Evolutionary conservation across 2,888 invertebrate species (phyloP), one percentile per base, ranked within the genome.

Genomic region (Galerucella nymphaeae): DNA sequence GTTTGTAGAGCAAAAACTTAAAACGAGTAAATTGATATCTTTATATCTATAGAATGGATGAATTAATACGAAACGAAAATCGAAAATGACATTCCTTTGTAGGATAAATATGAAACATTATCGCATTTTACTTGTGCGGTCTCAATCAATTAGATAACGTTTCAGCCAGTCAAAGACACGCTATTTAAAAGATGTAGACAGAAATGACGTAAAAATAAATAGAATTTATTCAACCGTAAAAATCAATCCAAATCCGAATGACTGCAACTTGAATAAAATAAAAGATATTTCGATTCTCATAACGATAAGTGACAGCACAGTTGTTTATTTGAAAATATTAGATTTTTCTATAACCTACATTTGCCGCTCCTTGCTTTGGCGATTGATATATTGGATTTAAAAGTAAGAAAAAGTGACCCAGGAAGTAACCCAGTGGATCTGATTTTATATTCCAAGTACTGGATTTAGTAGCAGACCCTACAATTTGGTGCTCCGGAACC

Each of bases 131-230:
- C 66, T 71, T 66, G 71, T 71, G 77, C 74, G 78, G 78, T 75
- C 77, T 72, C 63, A 76, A 78, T 78, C 77, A 75, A 73, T 74
- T 71, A 73, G 77, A 78, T 78, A 78, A 78, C 72, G 74, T 77
- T 73, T 78, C 75, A 72, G 69, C 74, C 73, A 76, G 77, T 75
- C 55, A 63, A 55, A 63, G 62, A 41, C 55, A 50, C 41, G 42
- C 53, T 74, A 78, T 76, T 69, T 72, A 71, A 76, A 74, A 79
- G 75, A 77, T 70, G 76, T 77, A 70, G 71, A 73, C 76, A 70
- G 71, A 73, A 70, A 74, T 76, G 77, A 76, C 76, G 73, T 73
- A 77, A 76, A 77, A 76, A 77, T 77, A 76, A 68, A 73, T 73
- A 72, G 63, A 75, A 75, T 75, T 76, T 73, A 77, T 73, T 76